Evolutionary conservation across 2,888 invertebrate genomes (phyloP).

Genomic region (Oscheius sp.): DNA sequence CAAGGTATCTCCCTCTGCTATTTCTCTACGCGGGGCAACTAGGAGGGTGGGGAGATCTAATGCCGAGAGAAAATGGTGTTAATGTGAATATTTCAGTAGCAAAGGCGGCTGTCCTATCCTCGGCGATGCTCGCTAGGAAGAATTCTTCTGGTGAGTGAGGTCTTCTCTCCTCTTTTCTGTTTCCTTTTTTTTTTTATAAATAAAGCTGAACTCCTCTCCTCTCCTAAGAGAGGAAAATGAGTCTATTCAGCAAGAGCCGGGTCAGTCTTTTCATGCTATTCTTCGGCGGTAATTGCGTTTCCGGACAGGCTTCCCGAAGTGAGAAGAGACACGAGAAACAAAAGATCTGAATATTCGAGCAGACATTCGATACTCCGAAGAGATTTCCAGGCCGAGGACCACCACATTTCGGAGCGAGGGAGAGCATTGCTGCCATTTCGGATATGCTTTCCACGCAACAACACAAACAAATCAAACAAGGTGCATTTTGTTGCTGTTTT

Average conservation of each 20-base stretch:
- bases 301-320: neutral
- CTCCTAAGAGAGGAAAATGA: too few relatives aligned
- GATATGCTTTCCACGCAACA: constrained; percentile 55
- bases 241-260: neutral
- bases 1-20: constrained; percentile 40
- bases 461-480: constrained; percentile 45
- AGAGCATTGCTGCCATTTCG: constrained; percentile 56
- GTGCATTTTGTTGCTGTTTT: constrained; percentile 22
- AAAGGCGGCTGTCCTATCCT: constrained; percentile 62
- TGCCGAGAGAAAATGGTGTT: constrained; percentile 2
- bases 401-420: constrained; percentile 47
- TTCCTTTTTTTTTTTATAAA: too few relatives aligned
- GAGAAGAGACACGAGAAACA: neutral
- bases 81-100: constrained; percentile 56
- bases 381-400: constrained; percentile 14
- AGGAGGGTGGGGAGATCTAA: neutral
- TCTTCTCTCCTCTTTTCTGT: too few relatives aligned
- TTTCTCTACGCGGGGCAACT: neutral
- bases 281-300: neutral
- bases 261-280: neutral
- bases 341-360: too few relatives aligned
- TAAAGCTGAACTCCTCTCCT: too few relatives aligned
- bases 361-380: neutral
- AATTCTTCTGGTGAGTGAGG: constrained; percentile 44
- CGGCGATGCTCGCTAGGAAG: constrained; percentile 62